A percentile compares a stretch with the other conserved stretches of the same genome.
These are phyloP conservation scores for Clarias laeviceps DNA, from an alignment of 2,797 vertebrate genomes.

Conservation along the genomic window DNA sequence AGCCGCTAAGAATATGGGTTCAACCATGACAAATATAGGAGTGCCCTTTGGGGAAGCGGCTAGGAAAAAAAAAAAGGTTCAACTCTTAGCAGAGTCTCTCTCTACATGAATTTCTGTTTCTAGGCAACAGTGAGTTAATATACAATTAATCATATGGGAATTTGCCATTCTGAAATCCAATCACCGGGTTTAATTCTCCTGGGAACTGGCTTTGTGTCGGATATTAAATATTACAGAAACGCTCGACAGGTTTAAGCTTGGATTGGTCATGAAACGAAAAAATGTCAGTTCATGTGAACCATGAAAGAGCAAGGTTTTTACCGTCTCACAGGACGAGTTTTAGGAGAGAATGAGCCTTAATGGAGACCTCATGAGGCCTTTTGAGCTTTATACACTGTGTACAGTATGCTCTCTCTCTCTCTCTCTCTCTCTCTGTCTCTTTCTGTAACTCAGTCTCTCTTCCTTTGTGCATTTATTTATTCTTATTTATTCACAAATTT, in stretches of 20 bases:
- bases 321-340: constrained; percentile 38
- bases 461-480: too few relatives aligned
- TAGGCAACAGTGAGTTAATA: constrained; percentile 76
- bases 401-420: neutral
- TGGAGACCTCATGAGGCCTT: constrained; percentile 12
- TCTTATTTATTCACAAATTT: too few relatives aligned
- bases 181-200: constrained; percentile 66
- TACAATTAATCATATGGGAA: constrained; percentile 78
- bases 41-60: constrained; percentile 60
- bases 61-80: constrained; percentile 50
- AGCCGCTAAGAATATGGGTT: constrained; percentile 68
- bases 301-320: constrained; percentile 40
- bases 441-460: neutral
- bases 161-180: constrained; percentile 67
- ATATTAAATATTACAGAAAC: constrained; percentile 61
- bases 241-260: constrained; percentile 55
- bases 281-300: constrained; percentile 24
- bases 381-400: neutral
- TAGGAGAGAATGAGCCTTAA: neutral
- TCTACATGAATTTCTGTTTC: constrained; percentile 68
- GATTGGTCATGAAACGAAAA: constrained; percentile 37
- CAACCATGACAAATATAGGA: constrained; percentile 72
- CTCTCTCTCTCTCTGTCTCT: neutral
- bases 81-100: constrained; percentile 53
- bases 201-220: constrained; percentile 59